Evolutionary conservation across 1,140 invertebrate species (phyloP).

Genomic region (Drosophila orosa): DNA sequence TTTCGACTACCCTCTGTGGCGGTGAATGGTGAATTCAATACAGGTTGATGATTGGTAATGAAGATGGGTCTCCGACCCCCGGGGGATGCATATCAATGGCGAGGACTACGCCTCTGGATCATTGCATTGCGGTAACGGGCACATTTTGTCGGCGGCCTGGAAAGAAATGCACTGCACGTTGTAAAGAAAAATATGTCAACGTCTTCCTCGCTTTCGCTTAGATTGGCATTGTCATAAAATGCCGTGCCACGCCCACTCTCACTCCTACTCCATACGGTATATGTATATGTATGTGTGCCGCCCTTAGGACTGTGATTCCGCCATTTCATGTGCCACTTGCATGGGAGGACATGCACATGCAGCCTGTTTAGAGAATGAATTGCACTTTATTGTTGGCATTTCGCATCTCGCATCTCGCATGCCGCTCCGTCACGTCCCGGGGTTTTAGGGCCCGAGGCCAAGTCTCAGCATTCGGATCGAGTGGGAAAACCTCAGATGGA

Average conservation of each 20-base stretch:
- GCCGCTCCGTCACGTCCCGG: constrained; percentile 53
- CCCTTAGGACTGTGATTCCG: constrained; percentile 61
- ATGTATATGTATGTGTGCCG: constrained; percentile 9
- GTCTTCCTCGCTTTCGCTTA: constrained; percentile 69
- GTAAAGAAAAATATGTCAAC: constrained; percentile 72
- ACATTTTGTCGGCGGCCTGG: constrained; percentile 72
- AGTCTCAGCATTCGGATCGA: constrained; percentile 20
- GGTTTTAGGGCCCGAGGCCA: constrained; percentile 51
- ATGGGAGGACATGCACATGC: constrained; percentile 58
- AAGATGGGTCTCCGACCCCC: constrained; percentile 13
- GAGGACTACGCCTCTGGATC: constrained; percentile 43
- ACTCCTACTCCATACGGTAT: not conserved
- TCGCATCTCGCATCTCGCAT: constrained; percentile 74
- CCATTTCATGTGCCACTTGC: constrained; percentile 33
- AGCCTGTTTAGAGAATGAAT: constrained; percentile 73
- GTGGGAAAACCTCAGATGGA: constrained; percentile 64
- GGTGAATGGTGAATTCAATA: constrained; percentile 15
- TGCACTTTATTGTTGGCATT: constrained; percentile 78
- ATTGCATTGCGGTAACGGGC: constrained; percentile 79
- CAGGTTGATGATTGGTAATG: constrained; percentile 46
- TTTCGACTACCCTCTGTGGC: constrained; percentile 9
- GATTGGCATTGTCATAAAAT: constrained; percentile 82
- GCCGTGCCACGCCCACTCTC: constrained; percentile 27
- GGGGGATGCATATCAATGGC: not conserved
- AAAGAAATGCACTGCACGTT: constrained; percentile 67